Evolutionary conservation across 2,113 vertebrate genomes (phyloP).

Genomic region (Otus sunia): DNA sequence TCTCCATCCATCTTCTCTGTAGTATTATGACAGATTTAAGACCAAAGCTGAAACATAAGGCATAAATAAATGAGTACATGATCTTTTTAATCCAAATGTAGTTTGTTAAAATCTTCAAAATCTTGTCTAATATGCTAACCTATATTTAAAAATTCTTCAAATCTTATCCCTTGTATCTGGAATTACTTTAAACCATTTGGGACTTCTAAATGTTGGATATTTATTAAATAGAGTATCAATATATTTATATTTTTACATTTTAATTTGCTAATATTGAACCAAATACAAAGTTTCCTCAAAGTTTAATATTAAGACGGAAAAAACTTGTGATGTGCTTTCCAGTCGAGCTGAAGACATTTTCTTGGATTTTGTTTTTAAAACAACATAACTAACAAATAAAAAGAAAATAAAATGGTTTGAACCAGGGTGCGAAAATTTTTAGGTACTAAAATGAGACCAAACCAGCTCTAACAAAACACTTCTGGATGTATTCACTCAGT

Average conservation of each 20-base stretch:
- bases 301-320: background rate
- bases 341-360: background rate
- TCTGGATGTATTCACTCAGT: background rate
- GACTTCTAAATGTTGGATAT: background rate
- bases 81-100: conserved; percentile 12
- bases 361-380: background rate
- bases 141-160: background rate
- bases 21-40: background rate
- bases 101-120: background rate
- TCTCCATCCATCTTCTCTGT: background rate
- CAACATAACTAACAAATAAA: background rate
- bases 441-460: background rate
- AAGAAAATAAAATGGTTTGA: background rate
- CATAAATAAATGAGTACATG: background rate
- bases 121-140: background rate
- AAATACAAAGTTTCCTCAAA: background rate
- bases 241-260: background rate
- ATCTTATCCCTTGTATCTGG: background rate
- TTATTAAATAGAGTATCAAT: background rate
- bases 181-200: background rate
- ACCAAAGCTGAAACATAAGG: background rate
- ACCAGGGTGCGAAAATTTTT: background rate
- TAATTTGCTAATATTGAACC: background rate
- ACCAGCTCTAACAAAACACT: background rate
- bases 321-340: background rate